Percentiles rank a stretch among this genome's conserved stretches.
Evolutionary conservation across 2,797 vertebrate species (phyloP).

Genomic region (Platalea minor): DNA sequence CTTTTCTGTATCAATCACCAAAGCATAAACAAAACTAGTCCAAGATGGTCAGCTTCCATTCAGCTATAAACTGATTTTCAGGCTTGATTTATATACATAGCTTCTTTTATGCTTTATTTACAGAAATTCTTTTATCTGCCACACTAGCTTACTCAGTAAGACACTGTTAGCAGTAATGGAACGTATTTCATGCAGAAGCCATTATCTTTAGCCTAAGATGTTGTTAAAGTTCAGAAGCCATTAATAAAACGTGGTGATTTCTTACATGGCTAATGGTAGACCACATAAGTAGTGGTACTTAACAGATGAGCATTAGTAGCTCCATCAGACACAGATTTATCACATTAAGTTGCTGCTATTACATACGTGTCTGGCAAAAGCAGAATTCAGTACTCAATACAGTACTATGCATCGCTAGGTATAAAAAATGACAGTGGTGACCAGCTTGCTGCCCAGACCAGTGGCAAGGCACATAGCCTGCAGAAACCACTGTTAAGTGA

Average conservation of each 20-base stretch:
- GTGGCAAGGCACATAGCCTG: not conserved
- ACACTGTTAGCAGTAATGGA: not conserved
- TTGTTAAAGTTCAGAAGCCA: slow-evolving; percentile 60
- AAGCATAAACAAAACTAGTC: not conserved
- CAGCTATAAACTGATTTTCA: not conserved
- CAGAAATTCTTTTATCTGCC: not conserved
- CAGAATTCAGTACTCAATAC: not conserved
- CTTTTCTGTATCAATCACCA: not conserved
- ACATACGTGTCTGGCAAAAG: not conserved
- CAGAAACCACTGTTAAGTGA: not conserved
- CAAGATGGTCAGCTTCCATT: not conserved
- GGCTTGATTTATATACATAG: not conserved
- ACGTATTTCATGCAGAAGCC: not conserved
- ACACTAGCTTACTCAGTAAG: not conserved
- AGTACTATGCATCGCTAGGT: not conserved
- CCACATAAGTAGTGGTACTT: not conserved
- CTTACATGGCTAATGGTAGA: slow-evolving; percentile 34
- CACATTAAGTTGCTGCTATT: not conserved
- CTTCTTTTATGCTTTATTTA: not conserved
- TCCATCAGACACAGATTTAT: not conserved
- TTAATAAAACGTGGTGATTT: slow-evolving; percentile 51
- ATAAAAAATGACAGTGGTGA: not conserved
- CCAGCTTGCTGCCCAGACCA: not conserved
- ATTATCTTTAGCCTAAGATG: slow-evolving; percentile 35
- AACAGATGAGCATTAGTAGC: slow-evolving; percentile 28